Conservation (phyloP, 2,888 invertebrate species). For the Sarcophaga variegata region DNA sequence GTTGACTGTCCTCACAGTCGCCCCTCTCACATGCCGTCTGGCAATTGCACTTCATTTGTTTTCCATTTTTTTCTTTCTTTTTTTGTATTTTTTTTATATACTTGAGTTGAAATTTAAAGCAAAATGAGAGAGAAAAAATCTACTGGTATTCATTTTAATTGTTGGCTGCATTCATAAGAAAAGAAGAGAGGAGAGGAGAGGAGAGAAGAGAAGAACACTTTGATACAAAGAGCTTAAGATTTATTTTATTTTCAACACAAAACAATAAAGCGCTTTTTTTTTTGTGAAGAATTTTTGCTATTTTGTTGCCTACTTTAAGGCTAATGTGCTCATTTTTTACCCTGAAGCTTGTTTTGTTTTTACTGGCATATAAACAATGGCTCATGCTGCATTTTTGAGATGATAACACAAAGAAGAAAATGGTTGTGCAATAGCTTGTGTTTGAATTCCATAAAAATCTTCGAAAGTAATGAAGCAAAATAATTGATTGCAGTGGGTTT, state of each 20-base stretch:
- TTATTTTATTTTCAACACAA: not conserved
- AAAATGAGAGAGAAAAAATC: not conserved
- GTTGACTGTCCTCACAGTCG: not conserved
- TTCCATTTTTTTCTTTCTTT: slow-evolving; percentile 14
- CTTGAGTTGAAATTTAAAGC: slow-evolving; percentile 48
- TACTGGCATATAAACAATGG: slow-evolving; percentile 16
- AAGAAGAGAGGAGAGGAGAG: not conserved
- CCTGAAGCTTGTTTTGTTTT: slow-evolving; percentile 16
- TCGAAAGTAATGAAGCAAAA: not conserved
- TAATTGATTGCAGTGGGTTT: not conserved
- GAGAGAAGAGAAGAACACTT: not conserved
- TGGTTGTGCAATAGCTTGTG: slow-evolving; percentile 43
- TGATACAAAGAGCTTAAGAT: slow-evolving; percentile 1
- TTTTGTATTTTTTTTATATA: not conserved
- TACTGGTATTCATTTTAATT: slow-evolving; percentile 49
- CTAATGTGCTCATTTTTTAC: slow-evolving; percentile 66
- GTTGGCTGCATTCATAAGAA: slow-evolving; percentile 37
- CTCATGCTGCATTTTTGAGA: slow-evolving; percentile 42
- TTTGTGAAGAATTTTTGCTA: slow-evolving; percentile 4
- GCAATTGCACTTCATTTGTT: slow-evolving; percentile 66
- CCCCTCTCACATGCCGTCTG: slow-evolving; percentile 31
- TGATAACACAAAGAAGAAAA: slow-evolving; percentile 16
- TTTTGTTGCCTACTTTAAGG: slow-evolving; percentile 68
- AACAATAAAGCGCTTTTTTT: not conserved
- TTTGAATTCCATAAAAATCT: not conserved